Conservation (phyloP, 2,113 vertebrate species). For the Sula dactylatra region DNA sequence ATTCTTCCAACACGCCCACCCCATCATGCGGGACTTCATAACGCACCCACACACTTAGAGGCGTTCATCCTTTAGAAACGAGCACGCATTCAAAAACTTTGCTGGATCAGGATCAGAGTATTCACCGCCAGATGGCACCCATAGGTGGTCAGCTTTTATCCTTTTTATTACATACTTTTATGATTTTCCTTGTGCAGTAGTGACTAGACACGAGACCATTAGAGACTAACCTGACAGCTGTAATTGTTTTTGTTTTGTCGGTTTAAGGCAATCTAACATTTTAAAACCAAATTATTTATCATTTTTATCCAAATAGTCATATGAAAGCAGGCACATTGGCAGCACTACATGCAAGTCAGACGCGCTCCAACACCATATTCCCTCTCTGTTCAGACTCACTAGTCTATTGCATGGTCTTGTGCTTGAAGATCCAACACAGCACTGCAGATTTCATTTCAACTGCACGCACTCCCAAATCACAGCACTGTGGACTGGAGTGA, state of each 20-base stretch:
- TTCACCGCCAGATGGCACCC: conserved; percentile 43
- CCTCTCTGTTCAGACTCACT: neutral
- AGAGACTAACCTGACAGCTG: neutral
- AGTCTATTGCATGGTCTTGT: neutral
- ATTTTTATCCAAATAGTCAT: neutral
- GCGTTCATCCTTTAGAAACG: neutral
- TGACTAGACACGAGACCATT: neutral
- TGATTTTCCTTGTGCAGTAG: neutral
- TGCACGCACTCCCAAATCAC: neutral
- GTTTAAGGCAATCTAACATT: neutral
- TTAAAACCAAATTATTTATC: neutral
- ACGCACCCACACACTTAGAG: neutral
- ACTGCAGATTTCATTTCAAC: neutral
- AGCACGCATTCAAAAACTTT: neutral
- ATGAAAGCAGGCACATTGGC: neutral
- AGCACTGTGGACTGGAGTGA: neutral
- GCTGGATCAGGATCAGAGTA: neutral
- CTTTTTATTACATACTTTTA: neutral
- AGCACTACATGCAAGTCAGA: neutral
- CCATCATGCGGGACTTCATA: neutral
- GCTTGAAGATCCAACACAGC: neutral
- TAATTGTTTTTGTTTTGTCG: neutral
- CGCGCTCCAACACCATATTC: neutral
- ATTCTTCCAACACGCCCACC: neutral
- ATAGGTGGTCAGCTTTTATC: conserved; percentile 2